Percentiles rank a stretch among this genome's conserved stretches.
Conservation (phyloP, 2,888 invertebrate species). For the Kryphioiulus occultus region DNA sequence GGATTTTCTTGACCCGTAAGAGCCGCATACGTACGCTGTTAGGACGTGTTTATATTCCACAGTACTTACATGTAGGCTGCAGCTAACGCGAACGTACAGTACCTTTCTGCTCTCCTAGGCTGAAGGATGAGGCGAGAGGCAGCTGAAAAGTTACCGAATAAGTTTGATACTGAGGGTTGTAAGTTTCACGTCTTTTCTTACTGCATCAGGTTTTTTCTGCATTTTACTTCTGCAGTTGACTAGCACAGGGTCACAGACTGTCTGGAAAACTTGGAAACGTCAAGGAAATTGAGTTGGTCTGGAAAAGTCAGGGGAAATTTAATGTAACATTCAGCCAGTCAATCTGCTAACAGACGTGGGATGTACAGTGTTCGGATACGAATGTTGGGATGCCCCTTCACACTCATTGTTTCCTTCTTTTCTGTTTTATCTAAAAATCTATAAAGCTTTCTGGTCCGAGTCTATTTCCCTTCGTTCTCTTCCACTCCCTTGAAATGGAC, state of each 20-base stretch:
- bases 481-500: neutral
- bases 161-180: neutral
- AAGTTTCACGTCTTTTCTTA: neutral
- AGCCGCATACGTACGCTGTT: neutral
- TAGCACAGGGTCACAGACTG: too few relatives aligned
- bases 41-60: conserved; percentile 12
- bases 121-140: neutral
- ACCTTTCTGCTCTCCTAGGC: neutral
- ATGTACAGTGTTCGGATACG: too few relatives aligned
- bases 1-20: conserved; percentile 29
- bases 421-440: conserved; percentile 25
- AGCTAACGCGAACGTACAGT: neutral
- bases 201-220: too few relatives aligned
- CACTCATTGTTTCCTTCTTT: neutral
- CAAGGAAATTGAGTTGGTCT: too few relatives aligned
- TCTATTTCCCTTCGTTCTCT: neutral
- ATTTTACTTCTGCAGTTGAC: too few relatives aligned
- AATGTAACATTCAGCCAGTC: too few relatives aligned
- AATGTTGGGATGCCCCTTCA: neutral
- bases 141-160: neutral
- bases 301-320: too few relatives aligned
- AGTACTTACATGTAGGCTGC: neutral
- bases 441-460: neutral
- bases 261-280: too few relatives aligned
- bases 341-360: too few relatives aligned